phyloP scores from a whole-genome alignment of 2,888 invertebrate genomes.

The Pardosa pseudoannulata region DNA sequence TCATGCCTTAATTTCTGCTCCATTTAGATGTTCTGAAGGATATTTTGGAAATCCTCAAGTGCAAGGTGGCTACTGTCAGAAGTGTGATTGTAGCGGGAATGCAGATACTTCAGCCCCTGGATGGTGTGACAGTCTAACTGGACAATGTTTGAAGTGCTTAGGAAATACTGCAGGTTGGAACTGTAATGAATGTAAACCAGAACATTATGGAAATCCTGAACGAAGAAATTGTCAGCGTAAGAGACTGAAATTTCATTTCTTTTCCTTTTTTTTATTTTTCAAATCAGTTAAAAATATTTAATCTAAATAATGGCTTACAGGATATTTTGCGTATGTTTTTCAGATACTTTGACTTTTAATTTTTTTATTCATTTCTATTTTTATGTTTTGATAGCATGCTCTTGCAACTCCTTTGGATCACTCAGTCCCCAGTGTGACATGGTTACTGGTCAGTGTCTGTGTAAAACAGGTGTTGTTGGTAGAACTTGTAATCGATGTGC shows the following conservation, averaged over 20 bases:
- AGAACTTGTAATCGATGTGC: constrained; percentile 82
- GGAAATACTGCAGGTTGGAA: constrained; percentile 79
- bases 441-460: constrained; percentile 78
- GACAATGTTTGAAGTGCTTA: constrained; percentile 81
- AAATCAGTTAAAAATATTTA: not conserved
- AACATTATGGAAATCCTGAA: constrained; percentile 64
- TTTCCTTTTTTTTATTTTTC: not conserved
- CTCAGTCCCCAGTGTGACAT: constrained; percentile 72
- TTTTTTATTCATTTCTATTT: too few species aligned
- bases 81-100: constrained; percentile 93
- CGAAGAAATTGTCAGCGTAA: constrained; percentile 61
- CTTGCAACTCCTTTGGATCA: constrained; percentile 89
- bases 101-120: constrained; percentile 81
- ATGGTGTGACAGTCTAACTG: constrained; percentile 85
- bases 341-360: too few species aligned
- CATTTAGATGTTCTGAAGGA: constrained; percentile 86
- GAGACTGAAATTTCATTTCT: not conserved
- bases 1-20: too few species aligned
- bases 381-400: constrained; percentile 80
- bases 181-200: constrained; percentile 77
- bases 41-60: constrained; percentile 89
- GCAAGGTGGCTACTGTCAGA: constrained; percentile 85
- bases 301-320: too few species aligned
- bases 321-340: too few species aligned
- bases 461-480: constrained; percentile 87